Base-by-base conservation (phyloP, 2,888 invertebrate species). In the Eristalinus sepulchralis region DNA sequence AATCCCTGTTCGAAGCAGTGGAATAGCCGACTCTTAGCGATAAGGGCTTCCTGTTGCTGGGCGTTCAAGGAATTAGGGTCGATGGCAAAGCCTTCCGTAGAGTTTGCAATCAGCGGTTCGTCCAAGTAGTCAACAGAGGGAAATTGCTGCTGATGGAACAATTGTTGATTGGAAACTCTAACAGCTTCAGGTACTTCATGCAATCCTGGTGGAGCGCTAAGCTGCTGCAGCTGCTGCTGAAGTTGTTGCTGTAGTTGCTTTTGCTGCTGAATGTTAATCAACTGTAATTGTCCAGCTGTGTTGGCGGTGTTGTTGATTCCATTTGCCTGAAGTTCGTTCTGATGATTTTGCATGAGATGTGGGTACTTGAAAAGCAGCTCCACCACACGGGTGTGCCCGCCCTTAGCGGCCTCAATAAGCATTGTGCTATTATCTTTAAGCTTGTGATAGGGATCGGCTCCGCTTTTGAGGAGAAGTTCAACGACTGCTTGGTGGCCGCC, bases 351-450 rank as follows among this genome's bases (percentile, higher is more conserved):
- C 94, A 90, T 96, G 95, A 93, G 91, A 75, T 97, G 97, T 34
- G 98, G 98, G 93, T 97, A 99, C 93, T 99, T 99, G 88, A 99
- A 95, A 89, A 99, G 94, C 89, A 99, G 94, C 93, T 98, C 97
- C 83, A 99, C 99, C 80, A 99, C 98, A 89, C 96, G 96, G 24
- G 98, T 98, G 93, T 99, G 99, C 0, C 99, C 99, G 67, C 99
- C 98, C 93, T 98, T 98, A 64, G 99, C 97, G 68, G 99, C 99
- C 93, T 99, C 99, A 90, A 99, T 99, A 89, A 99, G 94, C 96
- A 99, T 99, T 73, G 98, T 99, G 84, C 98, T 98, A 93, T 98
- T 98, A 93, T 99, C 99, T 94, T 99, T 98, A 68, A 99, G 95
- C 93, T 98, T 98, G 93, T 98, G 97, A 93, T 97, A 97, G 67